These are phyloP conservation scores for fruit fly (Drosophila melanogaster) DNA, from an alignment of 1,140 invertebrate genomes.

Conservation along the genomic window Release_6_plus_ISO1_MT NT_037436.4:16800501-16801000, in stretches of 20 bases:
- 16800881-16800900: constrained; percentile 45
- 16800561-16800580: not conserved
- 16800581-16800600: not conserved
- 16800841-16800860: constrained; percentile 23
- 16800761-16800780: constrained; percentile 42
- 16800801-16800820: constrained; percentile 13
- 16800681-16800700: constrained; percentile 34
- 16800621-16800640: constrained; percentile 40
- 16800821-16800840: constrained; percentile 38
- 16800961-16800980: constrained; percentile 26
- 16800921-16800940: constrained; percentile 39
- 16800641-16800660: constrained; percentile 36
- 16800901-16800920: constrained; percentile 24
- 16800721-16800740: constrained; percentile 1
- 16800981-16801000: constrained; percentile 1
- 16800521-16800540: too few species aligned
- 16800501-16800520: too few species aligned
- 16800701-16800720: constrained; percentile 42
- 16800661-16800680: constrained; percentile 36
- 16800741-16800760: constrained; percentile 35
- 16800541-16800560: not conserved
- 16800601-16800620: constrained; percentile 4
- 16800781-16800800: constrained; percentile 48
- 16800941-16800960: constrained; percentile 22
- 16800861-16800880: constrained; percentile 9